Conservation (phyloP, 2,113 vertebrate genomes). For the Morone chrysops region DNA sequence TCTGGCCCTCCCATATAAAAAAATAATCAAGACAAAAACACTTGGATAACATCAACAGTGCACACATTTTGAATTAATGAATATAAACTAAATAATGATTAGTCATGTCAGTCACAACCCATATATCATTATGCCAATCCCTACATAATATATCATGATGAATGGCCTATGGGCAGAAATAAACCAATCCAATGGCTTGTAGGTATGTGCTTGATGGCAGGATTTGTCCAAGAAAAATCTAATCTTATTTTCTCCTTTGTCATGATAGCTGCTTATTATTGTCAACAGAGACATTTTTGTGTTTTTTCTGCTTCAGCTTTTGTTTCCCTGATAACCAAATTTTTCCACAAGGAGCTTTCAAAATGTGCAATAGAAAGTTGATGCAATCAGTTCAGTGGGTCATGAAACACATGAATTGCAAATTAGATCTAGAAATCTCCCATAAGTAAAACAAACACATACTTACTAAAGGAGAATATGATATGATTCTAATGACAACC, state of each 20-base stretch:
- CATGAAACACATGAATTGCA: background rate
- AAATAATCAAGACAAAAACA: background rate
- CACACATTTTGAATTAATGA: background rate
- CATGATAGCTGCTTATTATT: background rate
- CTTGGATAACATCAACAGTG: background rate
- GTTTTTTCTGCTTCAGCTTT: background rate
- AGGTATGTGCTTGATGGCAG: background rate
- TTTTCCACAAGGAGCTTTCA: background rate
- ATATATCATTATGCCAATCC: slow-evolving; percentile 3
- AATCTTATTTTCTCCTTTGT: background rate
- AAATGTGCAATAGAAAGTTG: background rate
- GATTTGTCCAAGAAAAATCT: background rate
- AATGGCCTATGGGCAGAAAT: background rate
- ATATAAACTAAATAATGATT: background rate
- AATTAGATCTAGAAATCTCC: background rate
- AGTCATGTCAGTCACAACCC: background rate
- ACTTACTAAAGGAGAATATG: background rate
- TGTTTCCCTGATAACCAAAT: background rate
- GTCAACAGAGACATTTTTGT: background rate
- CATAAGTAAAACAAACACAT: background rate
- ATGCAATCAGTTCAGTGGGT: slow-evolving; percentile 33
- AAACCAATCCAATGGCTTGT: background rate
- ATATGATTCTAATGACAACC: slow-evolving; percentile 20
- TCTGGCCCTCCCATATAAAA: background rate
- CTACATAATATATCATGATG: background rate